Base-by-base conservation (phyloP, 2,888 invertebrate genomes). In the Eupithecia dodoneata region DNA sequence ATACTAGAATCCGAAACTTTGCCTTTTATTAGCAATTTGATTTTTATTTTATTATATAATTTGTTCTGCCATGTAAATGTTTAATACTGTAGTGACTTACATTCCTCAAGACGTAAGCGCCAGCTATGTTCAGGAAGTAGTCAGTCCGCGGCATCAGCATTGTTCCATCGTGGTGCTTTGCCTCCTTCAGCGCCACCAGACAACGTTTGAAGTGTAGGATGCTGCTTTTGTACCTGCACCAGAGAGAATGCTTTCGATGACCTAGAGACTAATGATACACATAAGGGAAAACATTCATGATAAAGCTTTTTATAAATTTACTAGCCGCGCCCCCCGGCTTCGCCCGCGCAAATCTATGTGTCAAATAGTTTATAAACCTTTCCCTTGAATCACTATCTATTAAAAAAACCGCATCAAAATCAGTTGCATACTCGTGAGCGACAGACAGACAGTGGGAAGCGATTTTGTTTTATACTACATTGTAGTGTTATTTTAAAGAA, bases 51-150 rank as follows among this genome's bases (percentile, higher is more conserved):
- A 47, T 7, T 45, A 7, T 9, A 45, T 9, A 45, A 45, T 9
- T 5, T 13, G 4, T 52, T 15, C 0, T 15, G 5, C 15, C 5
- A 5, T 15, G 5, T 52, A 52, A 52, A 12, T 5, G 15, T 52
- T 6, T 15, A 49, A 49, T 49, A 52, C n/a, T 15, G 18, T 2
- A n/a, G 59, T 30, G 44, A 85, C 91, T 82, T 66, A 94, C 93
- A 79, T 93, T 93, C 70, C 94, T 90, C 90, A 93, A 92, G 45
- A 91, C 84, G 75, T 94, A 94, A 76, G 89, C 90, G 9, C 91
- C 91, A 59, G 94, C 92, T 4, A 93, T 87, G 76, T 93, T 91
- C 49, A 94, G 81, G 79, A 93, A 90, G 3, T 88, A 84, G 66
- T 93, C 91, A 4, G 88, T 84, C 3, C 88, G 83, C 3, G 86